Percentiles rank a stretch among this genome's conserved stretches.
Evolutionary conservation across 2,888 invertebrate genomes (phyloP).

Genomic region (Elysia crispata): DNA sequence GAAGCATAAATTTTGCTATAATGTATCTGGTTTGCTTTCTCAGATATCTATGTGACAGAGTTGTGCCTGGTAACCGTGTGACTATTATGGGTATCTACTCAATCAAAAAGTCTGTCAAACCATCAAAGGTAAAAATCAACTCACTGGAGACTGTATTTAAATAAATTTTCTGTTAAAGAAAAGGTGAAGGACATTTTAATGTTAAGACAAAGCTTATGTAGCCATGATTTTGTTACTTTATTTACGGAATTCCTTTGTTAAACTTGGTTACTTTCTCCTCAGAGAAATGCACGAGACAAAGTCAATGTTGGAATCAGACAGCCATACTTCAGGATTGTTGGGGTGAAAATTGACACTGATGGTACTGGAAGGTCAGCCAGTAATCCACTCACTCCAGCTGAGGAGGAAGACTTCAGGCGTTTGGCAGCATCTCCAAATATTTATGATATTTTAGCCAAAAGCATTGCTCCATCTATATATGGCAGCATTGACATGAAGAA

Average conservation of each 20-base stretch:
- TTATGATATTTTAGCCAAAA: conserved; percentile 91
- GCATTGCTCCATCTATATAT: conserved; percentile 97
- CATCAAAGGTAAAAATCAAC: conserved; percentile 64
- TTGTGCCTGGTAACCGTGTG: conserved; percentile 97
- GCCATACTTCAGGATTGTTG: conserved; percentile 96
- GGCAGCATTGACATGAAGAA: conserved; percentile 97
- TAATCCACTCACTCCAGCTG: conserved; percentile 77
- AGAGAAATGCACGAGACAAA: conserved; percentile 83
- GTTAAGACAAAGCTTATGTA: background rate
- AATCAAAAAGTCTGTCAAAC: conserved; percentile 87
- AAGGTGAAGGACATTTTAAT: no score
- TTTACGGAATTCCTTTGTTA: background rate
- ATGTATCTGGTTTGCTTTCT: conserved; percentile 1
- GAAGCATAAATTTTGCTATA: no score
- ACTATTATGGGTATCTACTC: conserved; percentile 96
- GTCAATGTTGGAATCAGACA: conserved; percentile 90
- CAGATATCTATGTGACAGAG: conserved; percentile 91
- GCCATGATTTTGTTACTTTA: no score
- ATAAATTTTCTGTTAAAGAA: no score
- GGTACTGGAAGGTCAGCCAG: conserved; percentile 74
- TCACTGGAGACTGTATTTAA: no score
- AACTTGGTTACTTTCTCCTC: conserved; percentile 55
- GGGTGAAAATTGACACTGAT: conserved; percentile 88
- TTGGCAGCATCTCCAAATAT: conserved; percentile 91
- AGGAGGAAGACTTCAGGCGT: conserved; percentile 88